phyloP scores from a whole-genome alignment of 2,888 invertebrate genomes.

The Napeogenes inachia region DNA sequence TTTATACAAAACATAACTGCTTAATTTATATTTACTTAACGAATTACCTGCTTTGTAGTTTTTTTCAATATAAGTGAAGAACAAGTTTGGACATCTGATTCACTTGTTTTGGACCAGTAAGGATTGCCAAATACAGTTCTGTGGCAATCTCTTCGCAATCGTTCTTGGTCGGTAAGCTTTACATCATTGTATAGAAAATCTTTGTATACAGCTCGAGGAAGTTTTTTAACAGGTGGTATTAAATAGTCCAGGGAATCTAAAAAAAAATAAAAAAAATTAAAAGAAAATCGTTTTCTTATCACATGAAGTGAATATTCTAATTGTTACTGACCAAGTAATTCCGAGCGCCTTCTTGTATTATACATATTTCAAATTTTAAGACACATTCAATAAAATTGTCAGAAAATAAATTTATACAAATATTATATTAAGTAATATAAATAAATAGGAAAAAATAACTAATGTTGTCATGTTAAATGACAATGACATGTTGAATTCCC shows the following conservation, averaged over 20 bases:
- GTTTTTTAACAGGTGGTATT: constrained; percentile 48
- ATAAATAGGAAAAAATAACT: not conserved
- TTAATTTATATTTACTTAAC: constrained; percentile 2
- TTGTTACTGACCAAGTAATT: constrained; percentile 45
- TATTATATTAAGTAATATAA: not conserved
- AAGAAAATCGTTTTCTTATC: constrained; percentile 15
- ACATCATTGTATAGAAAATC: constrained; percentile 18
- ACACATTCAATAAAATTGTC: not conserved
- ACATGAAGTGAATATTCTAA: constrained; percentile 16
- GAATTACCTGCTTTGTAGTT: constrained; percentile 10
- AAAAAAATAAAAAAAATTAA: constrained; percentile 39
- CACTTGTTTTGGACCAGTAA: not conserved
- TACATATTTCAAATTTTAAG: not conserved
- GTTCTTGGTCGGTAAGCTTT: constrained; percentile 18
- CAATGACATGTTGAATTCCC: not conserved
- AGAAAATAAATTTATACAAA: not conserved
- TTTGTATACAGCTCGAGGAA: constrained; percentile 16
- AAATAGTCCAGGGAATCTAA: constrained; percentile 56
- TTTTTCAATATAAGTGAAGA: constrained; percentile 15
- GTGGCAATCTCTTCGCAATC: constrained; percentile 29
- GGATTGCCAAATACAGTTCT: constrained; percentile 11
- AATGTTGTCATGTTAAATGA: not conserved
- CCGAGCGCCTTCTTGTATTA: constrained; percentile 36
- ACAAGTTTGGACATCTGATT: constrained; percentile 9
- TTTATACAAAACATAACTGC: not conserved